These are phyloP conservation scores for Goniozus legneri DNA, from an alignment of 1,140 invertebrate genomes.

Conservation along the genomic window DNA sequence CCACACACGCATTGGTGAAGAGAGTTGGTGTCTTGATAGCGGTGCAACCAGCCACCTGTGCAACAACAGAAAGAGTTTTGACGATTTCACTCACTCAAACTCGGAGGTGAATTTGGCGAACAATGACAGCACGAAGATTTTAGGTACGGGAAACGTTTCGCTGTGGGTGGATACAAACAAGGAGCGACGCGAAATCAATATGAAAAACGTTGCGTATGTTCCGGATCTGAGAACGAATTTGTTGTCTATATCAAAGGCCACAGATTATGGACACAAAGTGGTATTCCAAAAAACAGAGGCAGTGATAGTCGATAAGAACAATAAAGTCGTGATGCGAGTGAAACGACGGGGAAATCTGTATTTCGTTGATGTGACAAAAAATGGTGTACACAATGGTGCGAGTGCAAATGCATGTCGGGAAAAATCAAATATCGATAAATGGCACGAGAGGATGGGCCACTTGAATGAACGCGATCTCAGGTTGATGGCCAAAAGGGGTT, in stretches of 20 bases:
- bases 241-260: slow-evolving; percentile 1
- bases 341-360: too few relatives aligned
- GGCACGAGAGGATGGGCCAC: background rate
- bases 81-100: background rate
- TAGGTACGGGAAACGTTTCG: slow-evolving; percentile 5
- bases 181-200: background rate
- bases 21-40: slow-evolving; percentile 7
- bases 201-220: slow-evolving; percentile 6
- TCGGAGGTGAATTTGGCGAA: slow-evolving; percentile 2
- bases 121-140: background rate
- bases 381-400: background rate
- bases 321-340: background rate
- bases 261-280: slow-evolving; percentile 5
- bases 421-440: too few relatives aligned
- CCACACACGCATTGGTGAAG: background rate
- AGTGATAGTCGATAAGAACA: background rate
- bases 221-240: slow-evolving; percentile 8
- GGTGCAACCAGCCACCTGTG: slow-evolving; percentile 6
- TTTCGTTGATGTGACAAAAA: background rate
- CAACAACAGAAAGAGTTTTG: background rate
- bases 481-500: background rate
- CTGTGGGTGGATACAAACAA: too few relatives aligned
- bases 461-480: background rate
- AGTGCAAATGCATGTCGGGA: too few relatives aligned
- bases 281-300: slow-evolving; percentile 1